These are phyloP conservation scores for Blastobasis lacticolella DNA, from an alignment of 2,888 invertebrate species.

Conservation along the genomic window DNA sequence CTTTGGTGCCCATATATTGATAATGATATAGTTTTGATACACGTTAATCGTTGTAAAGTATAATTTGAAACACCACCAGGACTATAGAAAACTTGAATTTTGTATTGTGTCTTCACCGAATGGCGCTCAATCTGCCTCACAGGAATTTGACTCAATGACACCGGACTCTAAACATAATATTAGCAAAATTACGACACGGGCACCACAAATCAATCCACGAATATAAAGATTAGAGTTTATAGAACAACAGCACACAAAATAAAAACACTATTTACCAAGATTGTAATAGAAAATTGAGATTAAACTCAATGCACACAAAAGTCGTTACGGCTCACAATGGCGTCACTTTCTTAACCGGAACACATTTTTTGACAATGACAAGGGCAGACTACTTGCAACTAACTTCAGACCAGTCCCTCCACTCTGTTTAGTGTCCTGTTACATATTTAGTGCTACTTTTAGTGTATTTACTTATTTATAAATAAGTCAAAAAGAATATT, in stretches of 20 bases:
- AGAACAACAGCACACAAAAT: conserved; percentile 46
- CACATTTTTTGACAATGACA: conserved; percentile 42
- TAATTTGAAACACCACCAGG: too few species aligned
- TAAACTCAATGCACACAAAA: conserved; percentile 76
- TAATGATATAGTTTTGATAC: too few species aligned
- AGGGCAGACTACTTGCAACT: not conserved
- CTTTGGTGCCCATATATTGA: not conserved
- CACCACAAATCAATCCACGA: conserved; percentile 60
- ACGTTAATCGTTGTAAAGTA: too few species aligned
- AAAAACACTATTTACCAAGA: conserved; percentile 66
- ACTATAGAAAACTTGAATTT: conserved; percentile 34
- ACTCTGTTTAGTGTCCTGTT: too few species aligned
- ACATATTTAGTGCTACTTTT: too few species aligned
- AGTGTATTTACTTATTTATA: too few species aligned
- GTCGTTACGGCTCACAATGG: conserved; percentile 91
- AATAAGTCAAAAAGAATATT: too few species aligned
- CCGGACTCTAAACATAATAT: conserved; percentile 71
- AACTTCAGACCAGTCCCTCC: not conserved
- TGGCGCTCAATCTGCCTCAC: conserved; percentile 80
- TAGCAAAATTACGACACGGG: conserved; percentile 50
- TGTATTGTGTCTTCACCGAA: conserved; percentile 63
- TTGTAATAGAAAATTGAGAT: conserved; percentile 81
- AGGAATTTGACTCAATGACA: conserved; percentile 79
- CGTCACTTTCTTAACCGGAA: conserved; percentile 78
- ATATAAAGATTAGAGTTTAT: conserved; percentile 54